These are phyloP conservation scores for Sarcophaga variegata DNA, from an alignment of 2,888 invertebrate genomes.

Conservation along the genomic window DNA sequence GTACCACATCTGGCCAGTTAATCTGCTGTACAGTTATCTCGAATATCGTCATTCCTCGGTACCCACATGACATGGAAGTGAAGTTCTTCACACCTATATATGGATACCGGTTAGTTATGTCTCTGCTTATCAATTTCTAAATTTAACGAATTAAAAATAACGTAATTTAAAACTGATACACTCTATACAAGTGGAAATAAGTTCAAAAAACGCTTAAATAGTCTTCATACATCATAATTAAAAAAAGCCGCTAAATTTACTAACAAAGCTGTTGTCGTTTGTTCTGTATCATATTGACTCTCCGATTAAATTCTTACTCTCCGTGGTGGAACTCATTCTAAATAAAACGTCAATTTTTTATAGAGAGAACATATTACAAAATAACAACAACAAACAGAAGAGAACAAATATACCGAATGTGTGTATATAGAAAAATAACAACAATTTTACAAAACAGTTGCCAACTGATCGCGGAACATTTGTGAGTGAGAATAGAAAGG, in stretches of 20 bases:
- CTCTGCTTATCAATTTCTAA: too few relatives aligned
- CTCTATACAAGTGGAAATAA: not conserved
- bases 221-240: not conserved
- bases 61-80: too few relatives aligned
- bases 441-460: conserved; percentile 64
- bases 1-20: too few relatives aligned
- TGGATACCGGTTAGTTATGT: too few relatives aligned
- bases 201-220: not conserved
- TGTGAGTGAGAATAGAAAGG: conserved; percentile 48
- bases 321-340: not conserved
- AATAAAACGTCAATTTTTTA: conserved; percentile 20
- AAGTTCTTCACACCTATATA: too few relatives aligned
- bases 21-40: too few relatives aligned
- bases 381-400: conserved; percentile 15
- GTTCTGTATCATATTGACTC: not conserved
- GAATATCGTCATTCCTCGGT: too few relatives aligned
- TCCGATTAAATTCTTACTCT: not conserved
- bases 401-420: not conserved
- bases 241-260: conserved; percentile 21
- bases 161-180: too few relatives aligned
- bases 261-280: not conserved
- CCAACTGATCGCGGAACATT: conserved; percentile 64
- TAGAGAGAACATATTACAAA: conserved; percentile 9
- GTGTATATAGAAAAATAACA: conserved; percentile 21
- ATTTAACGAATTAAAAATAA: too few relatives aligned